Evolutionary conservation across 2,888 invertebrate species (phyloP).

Genomic region (Sarcophaga variegata): DNA sequence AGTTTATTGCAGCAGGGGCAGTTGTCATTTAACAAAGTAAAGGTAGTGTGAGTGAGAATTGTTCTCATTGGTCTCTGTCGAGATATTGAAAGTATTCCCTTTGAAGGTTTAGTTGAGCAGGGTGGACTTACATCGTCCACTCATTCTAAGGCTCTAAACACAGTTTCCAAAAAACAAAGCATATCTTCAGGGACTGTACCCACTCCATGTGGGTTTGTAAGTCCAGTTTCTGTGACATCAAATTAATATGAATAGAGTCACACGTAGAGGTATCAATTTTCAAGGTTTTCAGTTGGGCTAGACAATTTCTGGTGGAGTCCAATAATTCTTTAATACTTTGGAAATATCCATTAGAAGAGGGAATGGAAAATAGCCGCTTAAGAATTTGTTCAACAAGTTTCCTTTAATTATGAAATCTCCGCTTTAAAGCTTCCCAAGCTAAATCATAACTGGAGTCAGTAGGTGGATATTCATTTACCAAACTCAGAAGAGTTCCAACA

Average conservation of each 20-base stretch:
- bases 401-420: constrained; percentile 50
- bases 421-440: constrained; percentile 46
- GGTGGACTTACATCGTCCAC: constrained; percentile 1
- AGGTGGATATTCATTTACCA: constrained; percentile 53
- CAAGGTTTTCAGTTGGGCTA: constrained; percentile 45
- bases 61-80: constrained; percentile 6
- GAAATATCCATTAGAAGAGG: constrained; percentile 24
- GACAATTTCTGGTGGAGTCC: constrained; percentile 41
- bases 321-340: constrained; percentile 30
- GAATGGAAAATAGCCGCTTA: constrained; percentile 43
- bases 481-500: constrained; percentile 40
- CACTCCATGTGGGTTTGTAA: constrained; percentile 50
- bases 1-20: constrained; percentile 51
- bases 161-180: constrained; percentile 44
- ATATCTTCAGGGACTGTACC: constrained; percentile 51
- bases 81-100: not conserved
- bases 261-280: constrained; percentile 44
- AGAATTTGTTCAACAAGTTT: constrained; percentile 2
- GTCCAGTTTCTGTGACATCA: constrained; percentile 51
- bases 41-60: constrained; percentile 22
- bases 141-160: constrained; percentile 40
- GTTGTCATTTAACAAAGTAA: constrained; percentile 9
- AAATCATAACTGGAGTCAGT: constrained; percentile 46
- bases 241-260: constrained; percentile 43
- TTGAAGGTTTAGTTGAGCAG: not conserved